Evolutionary conservation across 1,140 invertebrate species (phyloP).

Genomic region (Drosophila lowei): DNA sequence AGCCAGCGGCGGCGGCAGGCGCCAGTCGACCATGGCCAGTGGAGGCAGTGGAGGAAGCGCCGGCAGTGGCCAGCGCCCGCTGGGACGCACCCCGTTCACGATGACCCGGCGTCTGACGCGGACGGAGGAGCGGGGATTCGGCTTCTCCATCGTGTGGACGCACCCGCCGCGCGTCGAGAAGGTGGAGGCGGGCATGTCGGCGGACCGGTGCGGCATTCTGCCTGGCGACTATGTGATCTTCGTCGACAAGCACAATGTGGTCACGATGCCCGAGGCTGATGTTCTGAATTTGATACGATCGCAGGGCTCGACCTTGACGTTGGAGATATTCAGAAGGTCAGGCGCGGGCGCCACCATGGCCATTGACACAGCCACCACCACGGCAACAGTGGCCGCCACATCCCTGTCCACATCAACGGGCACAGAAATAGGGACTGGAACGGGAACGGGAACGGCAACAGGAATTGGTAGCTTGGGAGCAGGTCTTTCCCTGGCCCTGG

Average conservation of each 20-base stretch:
- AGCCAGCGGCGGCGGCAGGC: constrained; percentile 27
- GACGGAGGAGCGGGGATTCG: constrained; percentile 87
- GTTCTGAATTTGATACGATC: constrained; percentile 90
- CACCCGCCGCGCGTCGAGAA: constrained; percentile 94
- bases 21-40: constrained; percentile 52
- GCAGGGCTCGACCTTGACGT: constrained; percentile 84
- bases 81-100: constrained; percentile 92
- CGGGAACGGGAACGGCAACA: constrained; percentile 14
- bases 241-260: constrained; percentile 92
- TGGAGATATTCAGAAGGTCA: constrained; percentile 90
- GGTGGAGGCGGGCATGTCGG: constrained; percentile 91
- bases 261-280: constrained; percentile 89
- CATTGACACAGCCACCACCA: constrained; percentile 20
- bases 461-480: constrained; percentile 10
- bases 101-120: constrained; percentile 87
- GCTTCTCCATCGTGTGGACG: constrained; percentile 96
- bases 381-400: constrained; percentile 64
- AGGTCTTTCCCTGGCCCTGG: constrained; percentile 1
- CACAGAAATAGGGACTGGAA: constrained; percentile 10
- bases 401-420: constrained; percentile 56
- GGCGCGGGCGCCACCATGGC: constrained; percentile 61
- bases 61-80: constrained; percentile 2
- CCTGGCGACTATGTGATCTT: constrained; percentile 94
- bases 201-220: constrained; percentile 90
- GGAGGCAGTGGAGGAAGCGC: constrained; percentile 19